Percentiles rank a stretch among this genome's conserved stretches.
Evolutionary conservation across 1,140 invertebrate genomes (phyloP).

Genomic region (Ectropis grisescens): DNA sequence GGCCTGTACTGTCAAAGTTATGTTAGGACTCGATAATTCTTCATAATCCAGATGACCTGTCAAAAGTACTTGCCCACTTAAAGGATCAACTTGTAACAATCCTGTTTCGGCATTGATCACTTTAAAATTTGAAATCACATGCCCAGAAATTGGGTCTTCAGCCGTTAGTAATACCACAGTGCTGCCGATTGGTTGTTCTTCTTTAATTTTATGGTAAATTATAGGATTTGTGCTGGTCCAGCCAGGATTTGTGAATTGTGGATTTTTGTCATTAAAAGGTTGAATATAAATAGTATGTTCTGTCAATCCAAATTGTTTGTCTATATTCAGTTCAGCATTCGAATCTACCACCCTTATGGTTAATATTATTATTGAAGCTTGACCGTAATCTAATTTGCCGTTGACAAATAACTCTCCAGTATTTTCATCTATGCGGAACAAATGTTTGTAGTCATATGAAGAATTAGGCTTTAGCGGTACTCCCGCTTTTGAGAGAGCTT

Average conservation of each 20-base stretch:
- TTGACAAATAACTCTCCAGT: constrained; percentile 80
- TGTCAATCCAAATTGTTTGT: constrained; percentile 75
- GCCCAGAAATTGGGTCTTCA: constrained; percentile 78
- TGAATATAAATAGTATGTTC: constrained; percentile 86
- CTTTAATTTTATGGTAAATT: constrained; percentile 78
- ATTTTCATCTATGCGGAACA: constrained; percentile 78
- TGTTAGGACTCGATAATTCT: constrained; percentile 73
- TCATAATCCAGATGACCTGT: constrained; percentile 84
- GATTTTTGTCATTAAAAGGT: constrained; percentile 84
- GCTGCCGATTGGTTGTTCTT: constrained; percentile 85
- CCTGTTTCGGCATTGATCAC: constrained; percentile 61
- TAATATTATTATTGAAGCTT: constrained; percentile 83
- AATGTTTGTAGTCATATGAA: constrained; percentile 76
- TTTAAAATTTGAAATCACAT: constrained; percentile 75
- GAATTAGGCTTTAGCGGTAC: constrained; percentile 74
- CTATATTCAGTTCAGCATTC: constrained; percentile 77
- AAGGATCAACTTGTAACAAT: constrained; percentile 73
- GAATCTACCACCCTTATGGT: constrained; percentile 80
- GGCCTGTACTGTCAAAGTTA: constrained; percentile 80
- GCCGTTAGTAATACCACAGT: constrained; percentile 81
- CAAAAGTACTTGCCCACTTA: constrained; percentile 79
- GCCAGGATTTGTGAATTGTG: constrained; percentile 79
- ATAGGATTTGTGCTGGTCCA: constrained; percentile 78
- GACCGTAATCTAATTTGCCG: constrained; percentile 81
- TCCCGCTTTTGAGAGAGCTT: constrained; percentile 82